These are phyloP conservation scores for Pomatostomus ruficeps DNA, from an alignment of 2,113 vertebrate species.

Conservation along the genomic window DNA sequence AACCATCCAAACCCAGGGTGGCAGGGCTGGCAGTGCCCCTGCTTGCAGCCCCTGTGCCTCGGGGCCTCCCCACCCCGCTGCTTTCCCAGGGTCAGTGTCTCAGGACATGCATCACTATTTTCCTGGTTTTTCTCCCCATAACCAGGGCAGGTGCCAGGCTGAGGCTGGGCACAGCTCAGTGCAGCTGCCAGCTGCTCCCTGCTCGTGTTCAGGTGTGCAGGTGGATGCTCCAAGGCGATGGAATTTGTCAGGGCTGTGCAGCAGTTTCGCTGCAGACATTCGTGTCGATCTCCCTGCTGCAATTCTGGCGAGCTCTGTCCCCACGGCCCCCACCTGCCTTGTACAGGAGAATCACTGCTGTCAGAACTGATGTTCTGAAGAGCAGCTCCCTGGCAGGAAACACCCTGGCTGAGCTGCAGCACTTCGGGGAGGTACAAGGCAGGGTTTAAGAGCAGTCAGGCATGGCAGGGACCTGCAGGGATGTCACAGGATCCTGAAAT, in stretches of 20 bases:
- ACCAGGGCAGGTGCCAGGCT: not conserved
- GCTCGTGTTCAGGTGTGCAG: rapidly evolving
- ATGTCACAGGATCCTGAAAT: not conserved
- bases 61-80: rapidly evolving
- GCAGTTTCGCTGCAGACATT: not conserved
- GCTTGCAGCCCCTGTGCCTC: rapidly evolving
- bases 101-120: rapidly evolving
- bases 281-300: not conserved
- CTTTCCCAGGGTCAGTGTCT: not conserved
- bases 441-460: not conserved
- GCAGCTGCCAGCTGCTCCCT: not conserved
- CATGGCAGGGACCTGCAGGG: not conserved
- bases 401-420: not conserved
- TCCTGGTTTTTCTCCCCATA: not conserved
- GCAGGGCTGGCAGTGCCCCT: not conserved
- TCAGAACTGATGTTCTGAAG: not conserved
- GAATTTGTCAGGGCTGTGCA: not conserved
- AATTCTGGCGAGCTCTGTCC: not conserved
- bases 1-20: rapidly evolving
- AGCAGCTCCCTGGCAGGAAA: not conserved
- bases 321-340: not conserved
- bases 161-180: not conserved
- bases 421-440: not conserved
- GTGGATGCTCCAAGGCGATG: rapidly evolving
- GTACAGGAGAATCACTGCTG: not conserved